phyloP scores from a whole-genome alignment of 2,113 vertebrate species.

The Zingel zingel region DNA sequence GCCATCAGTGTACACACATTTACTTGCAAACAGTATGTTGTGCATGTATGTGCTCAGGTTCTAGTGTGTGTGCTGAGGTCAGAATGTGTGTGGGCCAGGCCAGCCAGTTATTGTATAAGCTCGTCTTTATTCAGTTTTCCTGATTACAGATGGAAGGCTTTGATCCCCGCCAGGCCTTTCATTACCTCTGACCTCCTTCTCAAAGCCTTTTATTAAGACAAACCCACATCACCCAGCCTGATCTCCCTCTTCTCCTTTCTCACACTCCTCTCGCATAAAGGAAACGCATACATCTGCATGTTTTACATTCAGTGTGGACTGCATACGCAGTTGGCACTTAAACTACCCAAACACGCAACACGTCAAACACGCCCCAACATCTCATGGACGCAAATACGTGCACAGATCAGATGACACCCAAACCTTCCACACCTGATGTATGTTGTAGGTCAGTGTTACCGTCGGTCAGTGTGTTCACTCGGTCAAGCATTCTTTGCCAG shows the following conservation, averaged over 20 bases:
- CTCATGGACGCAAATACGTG: constrained; percentile 5
- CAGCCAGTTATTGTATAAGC: constrained; percentile 52
- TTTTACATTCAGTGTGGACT: constrained; percentile 34
- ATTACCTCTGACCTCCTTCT: constrained; percentile 63
- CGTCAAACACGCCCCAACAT: constrained; percentile 27
- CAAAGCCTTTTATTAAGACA: constrained; percentile 67
- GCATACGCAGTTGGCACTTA: constrained; percentile 42
- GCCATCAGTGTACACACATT: no score
- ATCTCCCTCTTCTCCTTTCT: not conserved
- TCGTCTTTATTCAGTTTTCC: constrained; percentile 56
- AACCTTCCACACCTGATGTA: constrained; percentile 48
- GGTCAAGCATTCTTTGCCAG: not conserved
- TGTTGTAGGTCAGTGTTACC: constrained; percentile 52
- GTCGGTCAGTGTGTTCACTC: not conserved
- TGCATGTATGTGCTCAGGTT: not conserved
- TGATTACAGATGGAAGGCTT: constrained; percentile 74
- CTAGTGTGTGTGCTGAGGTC: constrained; percentile 5
- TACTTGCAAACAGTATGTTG: not conserved
- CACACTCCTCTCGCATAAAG: not conserved
- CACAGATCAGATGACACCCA: constrained; percentile 17
- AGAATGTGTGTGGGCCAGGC: constrained; percentile 42
- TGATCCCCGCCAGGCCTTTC: constrained; percentile 71
- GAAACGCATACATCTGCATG: constrained; percentile 46
- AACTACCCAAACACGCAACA: not conserved
- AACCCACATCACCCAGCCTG: constrained; percentile 16